Evolutionary conservation across 2,888 invertebrate species (phyloP).

Genomic region (Strigamia crassipes): DNA sequence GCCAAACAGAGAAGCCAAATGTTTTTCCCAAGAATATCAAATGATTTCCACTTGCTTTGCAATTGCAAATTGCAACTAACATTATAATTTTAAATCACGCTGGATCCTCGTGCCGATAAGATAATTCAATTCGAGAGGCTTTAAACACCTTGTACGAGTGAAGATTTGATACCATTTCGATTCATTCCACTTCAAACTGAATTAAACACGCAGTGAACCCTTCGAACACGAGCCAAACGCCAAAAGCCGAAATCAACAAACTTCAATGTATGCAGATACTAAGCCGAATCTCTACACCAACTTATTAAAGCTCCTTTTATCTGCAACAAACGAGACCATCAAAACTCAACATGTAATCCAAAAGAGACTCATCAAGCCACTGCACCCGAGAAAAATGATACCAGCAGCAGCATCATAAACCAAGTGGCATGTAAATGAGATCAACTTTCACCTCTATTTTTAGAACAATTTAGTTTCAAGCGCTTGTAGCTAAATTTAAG

Average conservation of each 20-base stretch:
- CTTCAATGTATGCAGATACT: not conserved
- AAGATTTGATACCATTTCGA: not conserved
- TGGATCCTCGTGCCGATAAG: too few relatives aligned
- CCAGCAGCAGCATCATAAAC: not conserved
- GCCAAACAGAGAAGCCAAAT: too few relatives aligned
- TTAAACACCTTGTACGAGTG: not conserved
- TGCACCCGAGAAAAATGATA: not conserved
- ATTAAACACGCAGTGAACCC: conserved; percentile 12
- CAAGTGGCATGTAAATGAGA: conserved; percentile 11
- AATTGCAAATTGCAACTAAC: not conserved
- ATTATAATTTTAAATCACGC: not conserved
- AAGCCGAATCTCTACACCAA: not conserved
- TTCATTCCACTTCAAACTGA: conserved; percentile 14
- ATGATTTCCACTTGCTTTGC: not conserved
- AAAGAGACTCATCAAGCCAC: not conserved
- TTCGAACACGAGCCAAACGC: not conserved
- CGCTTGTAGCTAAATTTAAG: not conserved
- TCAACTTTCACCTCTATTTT: not conserved
- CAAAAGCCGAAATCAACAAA: not conserved
- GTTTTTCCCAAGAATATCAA: not conserved
- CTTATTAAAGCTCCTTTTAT: not conserved
- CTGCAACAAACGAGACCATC: conserved; percentile 26
- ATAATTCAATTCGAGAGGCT: not conserved
- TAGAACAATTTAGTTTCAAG: not conserved
- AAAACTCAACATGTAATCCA: not conserved